phyloP scores from a whole-genome alignment of 2,797 vertebrate genomes.

The Sarcophilus harrisii region DNA sequence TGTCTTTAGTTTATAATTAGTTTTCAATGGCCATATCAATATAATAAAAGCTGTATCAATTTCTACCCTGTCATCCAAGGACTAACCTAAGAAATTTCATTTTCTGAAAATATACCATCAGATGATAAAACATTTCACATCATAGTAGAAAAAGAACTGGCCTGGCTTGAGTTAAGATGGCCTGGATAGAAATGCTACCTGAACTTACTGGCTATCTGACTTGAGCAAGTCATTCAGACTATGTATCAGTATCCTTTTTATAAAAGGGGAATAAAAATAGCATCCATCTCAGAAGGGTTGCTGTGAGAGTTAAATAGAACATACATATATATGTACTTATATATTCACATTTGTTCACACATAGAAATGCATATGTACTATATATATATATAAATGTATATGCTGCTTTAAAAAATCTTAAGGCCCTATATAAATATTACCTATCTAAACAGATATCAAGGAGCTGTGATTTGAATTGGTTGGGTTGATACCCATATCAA shows the following conservation, averaged over 20 bases:
- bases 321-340: accelerated
- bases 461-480: background rate
- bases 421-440: background rate
- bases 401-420: background rate
- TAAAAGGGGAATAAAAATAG: background rate
- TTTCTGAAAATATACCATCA: background rate
- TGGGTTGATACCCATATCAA: background rate
- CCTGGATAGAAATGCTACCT: background rate
- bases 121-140: background rate
- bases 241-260: background rate
- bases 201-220: background rate
- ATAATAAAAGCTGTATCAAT: background rate
- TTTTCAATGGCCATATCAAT: background rate
- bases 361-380: background rate
- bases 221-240: background rate
- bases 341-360: background rate
- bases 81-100: background rate
- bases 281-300: background rate
- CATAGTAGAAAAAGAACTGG: background rate
- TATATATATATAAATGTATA: too few species aligned
- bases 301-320: background rate
- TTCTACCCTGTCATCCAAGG: background rate
- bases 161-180: background rate
- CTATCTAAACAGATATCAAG: background rate
- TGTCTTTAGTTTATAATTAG: background rate